Percentiles rank a stretch among this genome's conserved stretches.
phyloP scores from a whole-genome alignment of 2,888 invertebrate genomes.

The Hybos culiciformis region DNA sequence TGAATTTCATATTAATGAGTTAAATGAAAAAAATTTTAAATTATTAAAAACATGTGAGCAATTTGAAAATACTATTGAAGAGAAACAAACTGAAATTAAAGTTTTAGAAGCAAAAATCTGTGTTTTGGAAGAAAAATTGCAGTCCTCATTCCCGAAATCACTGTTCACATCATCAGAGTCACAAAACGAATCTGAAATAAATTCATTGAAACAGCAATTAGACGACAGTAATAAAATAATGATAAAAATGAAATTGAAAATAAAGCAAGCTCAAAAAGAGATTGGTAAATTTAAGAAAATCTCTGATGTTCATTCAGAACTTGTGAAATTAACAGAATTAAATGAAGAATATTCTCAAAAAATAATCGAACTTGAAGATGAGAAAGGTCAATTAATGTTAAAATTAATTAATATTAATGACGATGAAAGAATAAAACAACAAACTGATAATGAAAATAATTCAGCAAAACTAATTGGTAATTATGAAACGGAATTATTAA shows the following conservation, averaged over 20 bases:
- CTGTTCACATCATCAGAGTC: conserved; percentile 23
- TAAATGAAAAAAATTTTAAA: conserved; percentile 32
- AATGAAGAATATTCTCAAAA: conserved; percentile 53
- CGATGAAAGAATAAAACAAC: conserved; percentile 37
- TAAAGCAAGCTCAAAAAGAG: conserved; percentile 64
- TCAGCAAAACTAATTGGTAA: conserved; percentile 61
- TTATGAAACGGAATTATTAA: conserved; percentile 38
- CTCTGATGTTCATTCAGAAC: conserved; percentile 52
- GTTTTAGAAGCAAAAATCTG: conserved; percentile 35
- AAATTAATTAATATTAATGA: conserved; percentile 54
- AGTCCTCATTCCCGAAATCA: conserved; percentile 24
- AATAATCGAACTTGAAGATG: conserved; percentile 75
- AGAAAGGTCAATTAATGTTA: conserved; percentile 80
- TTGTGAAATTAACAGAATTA: conserved; percentile 48
- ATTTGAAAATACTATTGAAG: conserved; percentile 40
- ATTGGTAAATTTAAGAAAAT: conserved; percentile 51
- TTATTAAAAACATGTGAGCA: conserved; percentile 21
- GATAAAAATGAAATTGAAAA: conserved; percentile 59
- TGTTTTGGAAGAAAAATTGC: conserved; percentile 31
- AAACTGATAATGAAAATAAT: conserved; percentile 38
- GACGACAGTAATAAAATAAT: conserved; percentile 62
- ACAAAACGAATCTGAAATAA: conserved; percentile 23
- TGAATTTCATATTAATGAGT: conserved; percentile 30
- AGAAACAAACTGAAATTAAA: conserved; percentile 41
- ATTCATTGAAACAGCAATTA: conserved; percentile 51